Evolutionary conservation across 2,113 vertebrate species (phyloP).

Genomic region (Protobothrops flavoviridis): DNA sequence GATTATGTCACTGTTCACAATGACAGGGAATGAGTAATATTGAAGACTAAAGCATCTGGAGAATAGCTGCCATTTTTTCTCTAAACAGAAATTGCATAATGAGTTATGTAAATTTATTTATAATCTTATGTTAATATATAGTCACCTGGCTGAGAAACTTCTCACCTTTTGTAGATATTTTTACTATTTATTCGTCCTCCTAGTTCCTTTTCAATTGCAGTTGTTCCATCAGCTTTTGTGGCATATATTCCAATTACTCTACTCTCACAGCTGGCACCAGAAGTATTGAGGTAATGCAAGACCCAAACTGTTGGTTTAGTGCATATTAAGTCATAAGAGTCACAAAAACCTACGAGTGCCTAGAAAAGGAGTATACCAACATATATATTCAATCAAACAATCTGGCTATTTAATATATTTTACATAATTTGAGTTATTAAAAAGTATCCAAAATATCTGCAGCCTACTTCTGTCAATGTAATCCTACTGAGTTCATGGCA

Average conservation of each 20-base stretch:
- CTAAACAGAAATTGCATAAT: background rate
- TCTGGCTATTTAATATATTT: conserved; percentile 3
- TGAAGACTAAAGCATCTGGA: background rate
- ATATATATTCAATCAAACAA: background rate
- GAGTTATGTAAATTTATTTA: background rate
- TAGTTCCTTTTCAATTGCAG: conserved; percentile 68
- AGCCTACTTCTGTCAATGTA: background rate
- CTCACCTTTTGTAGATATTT: conserved; percentile 74
- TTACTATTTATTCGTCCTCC: conserved; percentile 71
- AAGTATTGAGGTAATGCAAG: conserved; percentile 74
- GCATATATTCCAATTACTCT: conserved; percentile 72
- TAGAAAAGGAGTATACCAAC: conserved; percentile 39
- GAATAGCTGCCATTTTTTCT: background rate
- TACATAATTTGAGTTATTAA: background rate
- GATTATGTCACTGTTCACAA: background rate
- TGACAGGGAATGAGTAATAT: background rate
- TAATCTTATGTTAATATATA: background rate
- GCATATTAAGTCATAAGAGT: conserved; percentile 71
- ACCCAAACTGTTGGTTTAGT: conserved; percentile 75
- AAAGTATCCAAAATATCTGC: background rate
- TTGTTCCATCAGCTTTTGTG: conserved; percentile 69
- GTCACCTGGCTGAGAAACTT: background rate
- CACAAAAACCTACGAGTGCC: conserved; percentile 73
- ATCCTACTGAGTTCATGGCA: background rate
- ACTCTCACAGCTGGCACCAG: conserved; percentile 73